Evolutionary conservation across 2,797 vertebrate species (phyloP).

Genomic region (Enteromius viviparus): DNA sequence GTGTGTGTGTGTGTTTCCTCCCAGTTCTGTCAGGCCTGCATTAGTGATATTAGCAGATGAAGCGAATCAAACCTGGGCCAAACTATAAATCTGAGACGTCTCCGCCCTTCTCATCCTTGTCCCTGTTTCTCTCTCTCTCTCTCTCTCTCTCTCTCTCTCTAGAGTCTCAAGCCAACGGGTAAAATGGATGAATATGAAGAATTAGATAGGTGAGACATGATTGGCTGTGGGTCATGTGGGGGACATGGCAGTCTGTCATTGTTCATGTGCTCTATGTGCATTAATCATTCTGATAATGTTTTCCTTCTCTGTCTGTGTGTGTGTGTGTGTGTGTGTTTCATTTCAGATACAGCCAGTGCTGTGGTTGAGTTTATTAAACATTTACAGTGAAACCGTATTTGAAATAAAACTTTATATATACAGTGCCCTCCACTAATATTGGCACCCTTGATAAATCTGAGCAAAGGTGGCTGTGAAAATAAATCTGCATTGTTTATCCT

Average conservation of each 20-base stretch:
- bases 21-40: conserved; percentile 66
- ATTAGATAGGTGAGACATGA: conserved; percentile 76
- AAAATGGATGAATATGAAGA: conserved; percentile 80
- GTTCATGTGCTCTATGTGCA: conserved; percentile 18
- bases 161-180: conserved; percentile 81
- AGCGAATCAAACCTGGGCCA: conserved; percentile 67
- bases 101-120: conserved; percentile 8
- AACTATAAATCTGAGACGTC: conserved; percentile 67
- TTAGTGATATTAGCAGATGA: conserved; percentile 77
- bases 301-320: conserved; percentile 1
- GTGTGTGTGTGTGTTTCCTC: not conserved
- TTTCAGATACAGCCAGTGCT: conserved; percentile 76
- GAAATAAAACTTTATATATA: not conserved
- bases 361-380: conserved; percentile 53
- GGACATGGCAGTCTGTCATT: conserved; percentile 52
- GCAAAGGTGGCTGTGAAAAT: not conserved
- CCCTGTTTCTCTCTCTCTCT: conserved; percentile 40
- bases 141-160: conserved; percentile 34
- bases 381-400: not conserved
- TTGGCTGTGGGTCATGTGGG: conserved; percentile 62
- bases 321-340: conserved; percentile 34
- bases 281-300: conserved; percentile 32
- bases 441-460: not conserved
- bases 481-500: not conserved
- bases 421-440: no score